Conservation (phyloP, 1,140 invertebrate genomes). For the Tetraneura akinire region DNA sequence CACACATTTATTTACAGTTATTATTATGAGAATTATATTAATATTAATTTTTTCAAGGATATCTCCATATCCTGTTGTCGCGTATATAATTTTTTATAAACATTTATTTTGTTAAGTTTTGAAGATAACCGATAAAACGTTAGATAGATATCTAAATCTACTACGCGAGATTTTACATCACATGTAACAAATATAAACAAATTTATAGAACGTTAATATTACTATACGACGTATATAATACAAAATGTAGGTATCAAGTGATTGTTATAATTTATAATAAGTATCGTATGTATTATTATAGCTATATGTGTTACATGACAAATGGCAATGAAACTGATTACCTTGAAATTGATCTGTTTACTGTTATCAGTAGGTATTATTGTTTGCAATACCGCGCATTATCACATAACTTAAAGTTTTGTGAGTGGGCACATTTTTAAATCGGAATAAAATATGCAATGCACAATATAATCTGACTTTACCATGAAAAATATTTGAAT, state of each 20-base stretch:
- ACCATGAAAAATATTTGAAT: neutral
- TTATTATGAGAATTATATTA: neutral
- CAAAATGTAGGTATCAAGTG: too few relatives aligned
- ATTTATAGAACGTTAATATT: neutral
- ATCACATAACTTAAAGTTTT: neutral
- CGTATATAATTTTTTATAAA: neutral
- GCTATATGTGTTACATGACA: neutral
- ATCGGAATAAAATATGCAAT: neutral
- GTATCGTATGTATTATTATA: constrained; percentile 4
- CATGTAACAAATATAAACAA: neutral
- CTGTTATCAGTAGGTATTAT: too few relatives aligned
- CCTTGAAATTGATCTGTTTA: constrained; percentile 28
- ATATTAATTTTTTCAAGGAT: neutral
- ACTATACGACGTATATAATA: too few relatives aligned
- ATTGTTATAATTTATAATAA: too few relatives aligned
- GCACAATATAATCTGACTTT: too few relatives aligned
- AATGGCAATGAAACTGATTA: neutral
- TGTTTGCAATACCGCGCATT: neutral
- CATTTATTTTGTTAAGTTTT: too few relatives aligned
- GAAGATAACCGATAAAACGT: too few relatives aligned
- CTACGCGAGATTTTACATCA: too few relatives aligned
- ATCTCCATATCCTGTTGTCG: neutral
- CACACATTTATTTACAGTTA: neutral
- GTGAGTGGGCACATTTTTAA: neutral
- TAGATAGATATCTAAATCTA: neutral